Evolutionary conservation across 2,888 invertebrate genomes (phyloP).

Genomic region (Prosopocoilus inquinatus): DNA sequence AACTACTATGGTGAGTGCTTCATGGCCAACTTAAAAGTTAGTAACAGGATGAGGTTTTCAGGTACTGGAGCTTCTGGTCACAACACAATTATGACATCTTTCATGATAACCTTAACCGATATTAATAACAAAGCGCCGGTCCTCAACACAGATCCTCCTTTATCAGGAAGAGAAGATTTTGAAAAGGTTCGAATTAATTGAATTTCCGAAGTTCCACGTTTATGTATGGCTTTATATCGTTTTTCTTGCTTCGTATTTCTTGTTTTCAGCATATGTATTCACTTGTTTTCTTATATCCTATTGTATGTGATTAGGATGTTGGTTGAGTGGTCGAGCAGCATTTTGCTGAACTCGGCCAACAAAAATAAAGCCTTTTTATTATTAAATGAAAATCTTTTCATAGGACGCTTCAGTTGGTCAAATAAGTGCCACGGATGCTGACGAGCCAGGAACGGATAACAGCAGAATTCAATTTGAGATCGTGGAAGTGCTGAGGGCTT

Average conservation of each 20-base stretch:
- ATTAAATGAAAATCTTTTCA: background rate
- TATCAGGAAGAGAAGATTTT: constrained; percentile 24
- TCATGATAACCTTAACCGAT: constrained; percentile 56
- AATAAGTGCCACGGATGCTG: constrained; percentile 55
- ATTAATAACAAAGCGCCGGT: constrained; percentile 63
- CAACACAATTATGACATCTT: constrained; percentile 17
- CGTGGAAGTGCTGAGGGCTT: constrained; percentile 10
- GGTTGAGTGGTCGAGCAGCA: too few species aligned
- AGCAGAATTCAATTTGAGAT: constrained; percentile 41
- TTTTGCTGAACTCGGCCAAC: too few species aligned
- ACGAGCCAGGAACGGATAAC: constrained; percentile 53
- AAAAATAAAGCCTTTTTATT: too few species aligned
- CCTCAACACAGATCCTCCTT: constrained; percentile 37
- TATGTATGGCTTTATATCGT: too few species aligned
- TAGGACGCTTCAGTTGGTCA: constrained; percentile 31
- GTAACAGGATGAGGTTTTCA: too few species aligned
- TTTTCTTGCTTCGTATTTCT: too few species aligned
- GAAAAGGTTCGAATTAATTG: constrained; percentile 22
- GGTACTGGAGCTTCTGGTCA: too few species aligned
- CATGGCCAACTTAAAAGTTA: too few species aligned
- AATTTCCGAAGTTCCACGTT: background rate
- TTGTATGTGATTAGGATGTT: too few species aligned
- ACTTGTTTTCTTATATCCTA: too few species aligned
- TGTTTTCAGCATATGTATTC: too few species aligned
- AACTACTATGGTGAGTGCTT: background rate